A percentile compares a stretch with the other conserved stretches of the same genome.
phyloP scores from a whole-genome alignment of 1,140 invertebrate genomes.

The Nephila pilipes region DNA sequence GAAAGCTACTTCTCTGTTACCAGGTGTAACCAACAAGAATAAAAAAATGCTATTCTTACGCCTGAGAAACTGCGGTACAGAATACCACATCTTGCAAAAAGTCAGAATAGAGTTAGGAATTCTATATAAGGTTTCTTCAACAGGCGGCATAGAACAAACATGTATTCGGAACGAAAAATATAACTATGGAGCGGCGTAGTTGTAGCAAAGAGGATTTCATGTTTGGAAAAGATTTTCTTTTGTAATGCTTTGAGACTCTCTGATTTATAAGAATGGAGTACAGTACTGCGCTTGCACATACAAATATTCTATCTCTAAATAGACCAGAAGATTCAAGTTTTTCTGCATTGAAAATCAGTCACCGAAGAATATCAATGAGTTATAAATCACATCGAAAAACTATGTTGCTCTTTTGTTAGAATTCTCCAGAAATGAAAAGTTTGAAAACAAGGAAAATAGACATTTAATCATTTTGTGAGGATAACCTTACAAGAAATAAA shows the following conservation, averaged over 20 bases:
- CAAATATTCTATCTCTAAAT: background rate
- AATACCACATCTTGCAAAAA: background rate
- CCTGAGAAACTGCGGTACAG: background rate
- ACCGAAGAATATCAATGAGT: background rate
- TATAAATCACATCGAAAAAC: background rate
- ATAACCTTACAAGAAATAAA: too few relatives aligned
- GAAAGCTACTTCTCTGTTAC: background rate
- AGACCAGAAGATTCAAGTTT: background rate
- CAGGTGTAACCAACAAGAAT: background rate
- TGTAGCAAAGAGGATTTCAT: background rate
- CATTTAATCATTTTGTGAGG: too few relatives aligned
- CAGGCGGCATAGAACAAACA: background rate
- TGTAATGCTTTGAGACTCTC: background rate
- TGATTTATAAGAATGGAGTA: background rate
- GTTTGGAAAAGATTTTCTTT: background rate
- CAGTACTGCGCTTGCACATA: background rate
- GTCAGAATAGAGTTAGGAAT: constrained; percentile 12
- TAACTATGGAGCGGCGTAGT: background rate
- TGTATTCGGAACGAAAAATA: background rate
- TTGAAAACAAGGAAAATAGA: too few relatives aligned
- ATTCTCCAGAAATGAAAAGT: too few relatives aligned
- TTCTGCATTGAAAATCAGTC: background rate
- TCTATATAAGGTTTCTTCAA: background rate
- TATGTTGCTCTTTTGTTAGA: too few relatives aligned
- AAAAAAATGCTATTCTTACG: background rate